A percentile compares a stretch with the other conserved stretches of the same genome.
phyloP scores from a whole-genome alignment of 2,797 vertebrate genomes.

The Poeciliopsis presidionis region DNA sequence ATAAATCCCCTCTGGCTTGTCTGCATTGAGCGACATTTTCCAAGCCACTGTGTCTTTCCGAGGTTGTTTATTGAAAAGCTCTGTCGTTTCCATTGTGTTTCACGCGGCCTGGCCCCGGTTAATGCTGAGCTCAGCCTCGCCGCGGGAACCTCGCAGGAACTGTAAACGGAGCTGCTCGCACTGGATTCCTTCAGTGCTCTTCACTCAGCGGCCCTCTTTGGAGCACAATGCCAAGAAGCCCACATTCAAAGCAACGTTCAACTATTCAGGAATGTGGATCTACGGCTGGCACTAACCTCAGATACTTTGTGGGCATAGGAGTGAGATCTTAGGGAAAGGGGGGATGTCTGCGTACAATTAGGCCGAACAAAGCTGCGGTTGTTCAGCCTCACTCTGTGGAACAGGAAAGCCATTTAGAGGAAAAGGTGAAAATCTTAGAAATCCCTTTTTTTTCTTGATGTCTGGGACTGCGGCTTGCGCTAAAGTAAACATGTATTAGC shows the following conservation, averaged over 20 bases:
- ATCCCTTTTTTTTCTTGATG: conserved; percentile 16
- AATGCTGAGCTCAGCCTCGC: conserved; percentile 26
- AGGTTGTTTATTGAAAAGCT: conserved; percentile 39
- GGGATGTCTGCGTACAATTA: conserved; percentile 80
- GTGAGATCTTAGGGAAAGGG: conserved; percentile 61
- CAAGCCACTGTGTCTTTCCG: conserved; percentile 47
- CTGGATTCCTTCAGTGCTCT: conserved; percentile 70
- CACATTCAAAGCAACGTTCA: conserved; percentile 67
- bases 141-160: conserved; percentile 38
- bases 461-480: background rate
- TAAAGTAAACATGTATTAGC: conserved; percentile 33
- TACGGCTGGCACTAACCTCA: conserved; percentile 54
- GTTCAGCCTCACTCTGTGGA: conserved; percentile 60
- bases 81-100: conserved; percentile 52
- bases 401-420: conserved; percentile 55
- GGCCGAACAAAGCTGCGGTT: conserved; percentile 77
- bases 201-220: conserved; percentile 73
- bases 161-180: conserved; percentile 68
- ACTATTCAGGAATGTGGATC: conserved; percentile 71
- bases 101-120: conserved; percentile 14
- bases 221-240: conserved; percentile 66
- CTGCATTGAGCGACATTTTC: conserved; percentile 58
- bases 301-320: conserved; percentile 64
- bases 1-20: conserved; percentile 38
- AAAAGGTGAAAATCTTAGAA: conserved; percentile 42